These are phyloP conservation scores for Chrysolina americana DNA, from an alignment of 2,888 invertebrate genomes.

Conservation along the genomic window DNA sequence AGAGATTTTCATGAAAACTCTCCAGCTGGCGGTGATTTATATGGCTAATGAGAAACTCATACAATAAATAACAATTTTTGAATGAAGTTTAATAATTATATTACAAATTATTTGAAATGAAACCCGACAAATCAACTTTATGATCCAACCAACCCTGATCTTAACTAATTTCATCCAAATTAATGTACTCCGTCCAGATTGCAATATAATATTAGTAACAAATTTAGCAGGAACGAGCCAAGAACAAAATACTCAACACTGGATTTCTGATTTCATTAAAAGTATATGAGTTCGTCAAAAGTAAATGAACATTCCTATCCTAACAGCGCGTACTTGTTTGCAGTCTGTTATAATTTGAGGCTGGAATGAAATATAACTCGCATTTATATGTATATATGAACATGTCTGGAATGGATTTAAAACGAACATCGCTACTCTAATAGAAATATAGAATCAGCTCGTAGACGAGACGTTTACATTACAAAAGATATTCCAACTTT, in stretches of 20 bases:
- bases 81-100: too few species aligned
- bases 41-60: too few species aligned
- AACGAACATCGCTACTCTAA: neutral
- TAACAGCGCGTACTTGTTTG: neutral
- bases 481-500: neutral
- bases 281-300: neutral
- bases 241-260: neutral
- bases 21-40: too few species aligned
- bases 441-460: neutral
- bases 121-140: too few species aligned
- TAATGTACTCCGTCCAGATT: too few species aligned
- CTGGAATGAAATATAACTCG: neutral
- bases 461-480: neutral
- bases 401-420: neutral
- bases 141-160: too few species aligned
- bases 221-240: neutral
- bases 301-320: neutral
- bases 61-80: too few species aligned
- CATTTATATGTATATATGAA: neutral
- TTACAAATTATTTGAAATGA: too few species aligned
- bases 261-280: neutral
- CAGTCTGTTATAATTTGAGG: constrained; percentile 2
- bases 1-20: too few species aligned
- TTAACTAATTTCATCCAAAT: too few species aligned
- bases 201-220: too few species aligned